Evolutionary conservation across 2,888 invertebrate species (phyloP).

Genomic region (Thymelicus lineola): DNA sequence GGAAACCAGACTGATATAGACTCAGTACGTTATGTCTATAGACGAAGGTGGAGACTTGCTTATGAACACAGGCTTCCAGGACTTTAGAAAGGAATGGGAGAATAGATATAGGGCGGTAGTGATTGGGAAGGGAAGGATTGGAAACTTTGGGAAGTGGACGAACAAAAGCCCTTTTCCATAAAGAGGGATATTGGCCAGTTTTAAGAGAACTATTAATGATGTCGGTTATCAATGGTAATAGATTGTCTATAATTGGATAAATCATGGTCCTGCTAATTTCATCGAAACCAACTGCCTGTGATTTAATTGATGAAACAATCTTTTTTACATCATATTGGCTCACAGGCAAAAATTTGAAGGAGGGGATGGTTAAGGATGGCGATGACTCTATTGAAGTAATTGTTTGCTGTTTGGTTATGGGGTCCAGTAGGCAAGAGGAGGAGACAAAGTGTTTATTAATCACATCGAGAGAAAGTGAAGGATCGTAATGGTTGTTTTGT

Average conservation of each 20-base stretch:
- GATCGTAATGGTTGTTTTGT: not conserved
- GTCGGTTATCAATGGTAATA: constrained; percentile 12
- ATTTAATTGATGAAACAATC: too few species aligned
- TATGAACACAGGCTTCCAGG: too few species aligned
- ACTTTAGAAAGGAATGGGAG: too few species aligned
- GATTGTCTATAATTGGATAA: too few species aligned
- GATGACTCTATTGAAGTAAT: not conserved
- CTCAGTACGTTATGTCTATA: too few species aligned
- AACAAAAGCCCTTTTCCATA: constrained; percentile 26
- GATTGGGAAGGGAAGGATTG: not conserved
- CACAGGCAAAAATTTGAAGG: not conserved
- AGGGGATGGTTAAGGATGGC: not conserved
- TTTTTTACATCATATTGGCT: too few species aligned
- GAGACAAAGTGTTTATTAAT: not conserved
- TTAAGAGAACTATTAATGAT: constrained; percentile 23
- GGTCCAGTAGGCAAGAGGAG: not conserved
- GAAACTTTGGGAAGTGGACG: constrained; percentile 28
- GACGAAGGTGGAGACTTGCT: too few species aligned
- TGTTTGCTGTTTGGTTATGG: not conserved
- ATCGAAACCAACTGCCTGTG: too few species aligned
- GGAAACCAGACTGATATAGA: too few species aligned
- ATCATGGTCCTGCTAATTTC: too few species aligned
- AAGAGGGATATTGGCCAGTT: constrained; percentile 14
- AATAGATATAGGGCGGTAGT: too few species aligned
- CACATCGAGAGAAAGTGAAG: not conserved